A percentile compares a stretch with the other conserved stretches of the same genome.
These are phyloP conservation scores for Hedychridium roseum DNA, from an alignment of 2,888 invertebrate species.

Conservation along the genomic window DNA sequence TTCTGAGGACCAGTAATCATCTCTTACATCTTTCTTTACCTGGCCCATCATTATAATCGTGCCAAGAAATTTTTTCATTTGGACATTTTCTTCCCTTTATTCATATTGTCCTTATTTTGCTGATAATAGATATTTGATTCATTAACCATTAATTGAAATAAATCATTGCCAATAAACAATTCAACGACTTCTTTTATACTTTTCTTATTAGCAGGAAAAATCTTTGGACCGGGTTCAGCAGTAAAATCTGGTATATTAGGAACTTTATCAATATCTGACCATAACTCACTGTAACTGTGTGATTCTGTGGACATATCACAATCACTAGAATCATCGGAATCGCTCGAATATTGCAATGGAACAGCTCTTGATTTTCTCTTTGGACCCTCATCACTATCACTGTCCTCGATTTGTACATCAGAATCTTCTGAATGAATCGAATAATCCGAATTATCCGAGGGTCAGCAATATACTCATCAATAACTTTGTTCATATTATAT, in stretches of 20 bases:
- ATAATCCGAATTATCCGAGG: slow-evolving; percentile 16
- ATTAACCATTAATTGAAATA: too few species aligned
- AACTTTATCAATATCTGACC: slow-evolving; percentile 21
- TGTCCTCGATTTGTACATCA: slow-evolving; percentile 17
- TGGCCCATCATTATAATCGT: slow-evolving; percentile 12
- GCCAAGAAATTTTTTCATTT: slow-evolving; percentile 16
- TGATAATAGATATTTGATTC: slow-evolving; percentile 6
- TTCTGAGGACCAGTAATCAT: slow-evolving; percentile 13
- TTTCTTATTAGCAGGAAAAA: slow-evolving; percentile 12
- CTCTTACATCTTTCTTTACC: slow-evolving; percentile 9
- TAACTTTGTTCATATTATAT: slow-evolving; percentile 20
- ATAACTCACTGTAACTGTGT: slow-evolving; percentile 17
- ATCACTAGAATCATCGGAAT: slow-evolving; percentile 18
- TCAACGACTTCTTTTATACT: slow-evolving; percentile 6
- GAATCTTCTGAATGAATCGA: slow-evolving; percentile 20
- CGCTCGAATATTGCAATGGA: slow-evolving; percentile 18
- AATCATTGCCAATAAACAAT: not conserved
- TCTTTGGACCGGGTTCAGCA: slow-evolving; percentile 15
- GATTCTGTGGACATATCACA: slow-evolving; percentile 18
- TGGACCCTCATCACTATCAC: slow-evolving; percentile 17
- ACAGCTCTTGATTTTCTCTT: slow-evolving; percentile 15
- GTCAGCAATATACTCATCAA: slow-evolving; percentile 19
- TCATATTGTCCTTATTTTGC: slow-evolving; percentile 2
- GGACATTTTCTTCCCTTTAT: slow-evolving; percentile 11
- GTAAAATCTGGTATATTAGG: slow-evolving; percentile 20